Evolutionary conservation across 1,140 invertebrate species (phyloP).

Genomic region (Globodera rostochiensis): DNA sequence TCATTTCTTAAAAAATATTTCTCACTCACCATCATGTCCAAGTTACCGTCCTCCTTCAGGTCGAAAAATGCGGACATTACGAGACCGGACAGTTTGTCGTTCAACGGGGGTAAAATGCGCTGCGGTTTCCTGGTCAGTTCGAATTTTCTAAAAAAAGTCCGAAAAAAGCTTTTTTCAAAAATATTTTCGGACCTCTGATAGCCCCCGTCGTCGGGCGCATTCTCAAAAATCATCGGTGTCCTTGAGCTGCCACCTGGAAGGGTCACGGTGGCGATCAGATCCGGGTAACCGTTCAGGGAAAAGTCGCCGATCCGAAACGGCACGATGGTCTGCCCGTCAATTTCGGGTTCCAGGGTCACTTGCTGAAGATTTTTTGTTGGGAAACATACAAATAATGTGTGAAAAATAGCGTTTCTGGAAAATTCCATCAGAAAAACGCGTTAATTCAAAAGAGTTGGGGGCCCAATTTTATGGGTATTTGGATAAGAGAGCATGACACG

Average conservation of each 20-base stretch:
- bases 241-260: conserved; percentile 7
- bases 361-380: conserved; percentile 10
- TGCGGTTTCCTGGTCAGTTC: conserved; percentile 43
- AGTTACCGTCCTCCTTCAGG: conserved; percentile 60
- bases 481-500: neutral
- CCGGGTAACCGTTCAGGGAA: conserved; percentile 57
- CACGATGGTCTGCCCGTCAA: conserved; percentile 40
- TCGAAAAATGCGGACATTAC: conserved; percentile 56
- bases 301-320: conserved; percentile 63
- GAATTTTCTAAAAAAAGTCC: conserved; percentile 54
- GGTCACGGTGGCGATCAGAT: conserved; percentile 50
- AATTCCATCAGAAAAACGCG: neutral
- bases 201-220: conserved; percentile 28
- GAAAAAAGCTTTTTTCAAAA: conserved; percentile 20
- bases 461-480: neutral
- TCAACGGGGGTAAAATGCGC: conserved; percentile 47
- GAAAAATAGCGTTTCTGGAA: no score
- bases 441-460: neutral
- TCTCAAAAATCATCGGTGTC: conserved; percentile 49
- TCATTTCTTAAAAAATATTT: no score
- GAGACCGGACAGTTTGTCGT: conserved; percentile 31
- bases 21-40: conserved; percentile 54
- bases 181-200: conserved; percentile 30
- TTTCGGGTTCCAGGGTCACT: conserved; percentile 2
- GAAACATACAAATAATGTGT: neutral